Conservation (phyloP, 2,113 vertebrate genomes). For the Carassius carassius region DNA sequence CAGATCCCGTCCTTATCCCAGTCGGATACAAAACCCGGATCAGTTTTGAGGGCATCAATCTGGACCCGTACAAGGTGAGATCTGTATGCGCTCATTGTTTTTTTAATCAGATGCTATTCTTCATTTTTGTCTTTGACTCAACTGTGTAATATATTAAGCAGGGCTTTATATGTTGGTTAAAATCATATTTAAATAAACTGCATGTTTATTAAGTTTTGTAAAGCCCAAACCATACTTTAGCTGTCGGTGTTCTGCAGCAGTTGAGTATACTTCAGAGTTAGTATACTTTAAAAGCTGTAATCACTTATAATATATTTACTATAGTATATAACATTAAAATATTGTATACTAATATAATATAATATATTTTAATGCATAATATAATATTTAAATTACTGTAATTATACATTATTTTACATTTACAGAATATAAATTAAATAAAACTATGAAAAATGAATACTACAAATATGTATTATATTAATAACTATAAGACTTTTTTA, state of each 20-base stretch:
- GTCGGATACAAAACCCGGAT: constrained; percentile 82
- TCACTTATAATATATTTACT: not conserved
- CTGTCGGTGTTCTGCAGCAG: too few species aligned
- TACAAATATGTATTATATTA: not conserved
- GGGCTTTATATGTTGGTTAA: too few species aligned
- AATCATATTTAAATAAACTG: not conserved
- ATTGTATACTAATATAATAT: too few species aligned
- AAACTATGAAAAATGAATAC: not conserved
- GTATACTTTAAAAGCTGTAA: too few species aligned
- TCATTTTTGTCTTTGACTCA: not conserved
- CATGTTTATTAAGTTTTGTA: not conserved
- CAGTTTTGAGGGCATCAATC: constrained; percentile 85
- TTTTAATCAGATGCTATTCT: not conserved
- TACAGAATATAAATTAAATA: not conserved
- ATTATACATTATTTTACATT: not conserved
- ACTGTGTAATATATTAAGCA: not conserved
- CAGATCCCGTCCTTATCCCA: constrained; percentile 83
- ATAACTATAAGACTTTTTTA: not conserved
- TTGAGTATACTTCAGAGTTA: too few species aligned
- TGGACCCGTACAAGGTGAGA: constrained; percentile 74
- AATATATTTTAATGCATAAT: too few species aligned
- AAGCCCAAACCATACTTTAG: too few species aligned
- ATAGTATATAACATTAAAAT: not conserved
- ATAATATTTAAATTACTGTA: not conserved
- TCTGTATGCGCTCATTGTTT: not conserved